These are phyloP conservation scores for Drosophila arawakana DNA, from an alignment of 1,140 invertebrate species.

Conservation along the genomic window DNA sequence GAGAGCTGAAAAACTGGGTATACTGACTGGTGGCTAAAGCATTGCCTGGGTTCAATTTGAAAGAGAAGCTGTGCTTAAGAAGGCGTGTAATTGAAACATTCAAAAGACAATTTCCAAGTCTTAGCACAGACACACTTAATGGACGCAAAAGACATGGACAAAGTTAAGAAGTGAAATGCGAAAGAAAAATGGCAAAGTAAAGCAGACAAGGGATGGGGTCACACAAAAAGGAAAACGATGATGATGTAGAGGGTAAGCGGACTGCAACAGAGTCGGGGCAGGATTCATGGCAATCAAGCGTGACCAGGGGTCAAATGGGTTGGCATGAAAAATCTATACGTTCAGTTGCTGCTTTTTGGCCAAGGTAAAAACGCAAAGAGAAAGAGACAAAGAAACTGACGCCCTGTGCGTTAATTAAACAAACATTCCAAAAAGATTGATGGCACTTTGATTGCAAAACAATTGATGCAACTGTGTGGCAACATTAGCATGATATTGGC, in stretches of 20 bases:
- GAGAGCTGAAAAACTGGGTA: slow-evolving; percentile 20
- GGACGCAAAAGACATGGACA: slow-evolving; percentile 79
- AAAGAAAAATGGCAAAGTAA: slow-evolving; percentile 74
- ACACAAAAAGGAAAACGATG: neutral
- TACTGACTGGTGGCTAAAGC: slow-evolving; percentile 24
- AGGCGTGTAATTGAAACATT: slow-evolving; percentile 85
- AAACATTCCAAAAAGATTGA: slow-evolving; percentile 81
- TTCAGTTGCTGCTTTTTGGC: slow-evolving; percentile 17
- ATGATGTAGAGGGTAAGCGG: slow-evolving; percentile 7
- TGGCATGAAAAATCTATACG: slow-evolving; percentile 61
- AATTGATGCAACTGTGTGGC: slow-evolving; percentile 81
- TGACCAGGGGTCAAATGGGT: slow-evolving; percentile 73
- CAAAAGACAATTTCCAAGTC: slow-evolving; percentile 85
- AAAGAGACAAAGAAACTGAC: neutral
- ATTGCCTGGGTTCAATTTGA: slow-evolving; percentile 72
- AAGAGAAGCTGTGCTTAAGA: slow-evolving; percentile 84
- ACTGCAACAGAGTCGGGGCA: slow-evolving; percentile 40
- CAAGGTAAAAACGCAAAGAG: slow-evolving; percentile 47
- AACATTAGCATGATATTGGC: slow-evolving; percentile 82
- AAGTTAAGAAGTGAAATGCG: slow-evolving; percentile 81
- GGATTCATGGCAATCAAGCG: slow-evolving; percentile 66
- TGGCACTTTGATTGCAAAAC: slow-evolving; percentile 82
- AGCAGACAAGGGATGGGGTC: neutral
- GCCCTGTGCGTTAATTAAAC: slow-evolving; percentile 75
- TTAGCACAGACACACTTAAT: slow-evolving; percentile 84